A percentile compares a stretch with the other conserved stretches of the same genome.
phyloP scores from a whole-genome alignment of 1,140 invertebrate genomes.

The Holcopasites calliopsidis region DNA sequence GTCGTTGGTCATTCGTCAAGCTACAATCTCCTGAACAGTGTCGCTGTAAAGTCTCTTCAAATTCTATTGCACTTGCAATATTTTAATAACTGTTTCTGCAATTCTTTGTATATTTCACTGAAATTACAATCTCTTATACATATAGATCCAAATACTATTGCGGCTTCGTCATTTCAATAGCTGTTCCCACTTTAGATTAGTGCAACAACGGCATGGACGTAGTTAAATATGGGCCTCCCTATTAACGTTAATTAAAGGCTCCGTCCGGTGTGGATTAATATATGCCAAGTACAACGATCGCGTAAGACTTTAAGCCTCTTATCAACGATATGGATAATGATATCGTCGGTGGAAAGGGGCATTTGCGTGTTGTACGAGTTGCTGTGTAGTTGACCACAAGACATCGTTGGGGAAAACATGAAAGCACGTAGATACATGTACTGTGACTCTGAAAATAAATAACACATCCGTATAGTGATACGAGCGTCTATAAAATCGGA shows the following conservation, averaged over 20 bases:
- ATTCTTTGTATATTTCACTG: too few relatives aligned
- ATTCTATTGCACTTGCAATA: too few relatives aligned
- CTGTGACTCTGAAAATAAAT: too few relatives aligned
- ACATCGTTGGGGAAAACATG: background rate
- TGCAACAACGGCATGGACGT: background rate
- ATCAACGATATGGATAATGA: background rate
- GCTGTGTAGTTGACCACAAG: background rate
- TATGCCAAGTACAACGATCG: constrained; percentile 26
- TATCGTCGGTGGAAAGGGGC: background rate
- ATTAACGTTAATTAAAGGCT: constrained; percentile 44
- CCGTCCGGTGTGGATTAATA: constrained; percentile 2
- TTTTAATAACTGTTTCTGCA: background rate
- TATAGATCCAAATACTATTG: too few relatives aligned
- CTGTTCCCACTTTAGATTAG: too few relatives aligned
- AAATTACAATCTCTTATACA: too few relatives aligned
- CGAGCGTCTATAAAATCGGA: too few relatives aligned
- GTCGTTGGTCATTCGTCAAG: background rate
- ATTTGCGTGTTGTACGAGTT: background rate
- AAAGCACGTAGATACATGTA: too few relatives aligned
- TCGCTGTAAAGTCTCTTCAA: background rate
- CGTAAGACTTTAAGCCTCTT: constrained; percentile 37
- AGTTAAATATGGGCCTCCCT: background rate
- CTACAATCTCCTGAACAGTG: background rate
- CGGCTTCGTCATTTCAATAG: too few relatives aligned
- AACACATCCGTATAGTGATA: too few relatives aligned